Evolutionary conservation across 2,113 vertebrate genomes (phyloP).

Genomic region (Gavia stellata): DNA sequence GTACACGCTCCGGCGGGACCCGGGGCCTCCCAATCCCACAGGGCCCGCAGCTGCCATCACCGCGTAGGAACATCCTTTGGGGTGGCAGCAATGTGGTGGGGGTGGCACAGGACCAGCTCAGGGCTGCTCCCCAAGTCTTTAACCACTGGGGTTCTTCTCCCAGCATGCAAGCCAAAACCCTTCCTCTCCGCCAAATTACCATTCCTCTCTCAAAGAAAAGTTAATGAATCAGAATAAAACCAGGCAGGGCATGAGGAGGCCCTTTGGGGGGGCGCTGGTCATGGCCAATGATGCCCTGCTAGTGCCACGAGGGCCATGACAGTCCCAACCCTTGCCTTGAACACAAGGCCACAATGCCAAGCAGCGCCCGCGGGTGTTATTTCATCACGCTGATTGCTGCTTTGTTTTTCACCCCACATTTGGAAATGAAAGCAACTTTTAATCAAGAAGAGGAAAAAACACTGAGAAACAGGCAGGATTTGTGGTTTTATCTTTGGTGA

Average conservation of each 20-base stretch:
- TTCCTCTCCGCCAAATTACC: background rate
- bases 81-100: background rate
- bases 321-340: background rate
- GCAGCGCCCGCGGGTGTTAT: accelerated
- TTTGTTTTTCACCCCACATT: background rate
- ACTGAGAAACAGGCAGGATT: background rate
- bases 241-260: background rate
- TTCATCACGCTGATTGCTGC: background rate
- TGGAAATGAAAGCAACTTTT: background rate
- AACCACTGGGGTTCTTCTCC: background rate
- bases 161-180: background rate
- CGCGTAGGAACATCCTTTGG: background rate
- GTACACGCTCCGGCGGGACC: accelerated
- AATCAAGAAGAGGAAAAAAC: background rate
- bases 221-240: background rate
- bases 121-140: background rate
- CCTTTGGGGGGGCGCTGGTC: accelerated
- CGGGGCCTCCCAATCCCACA: background rate
- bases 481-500: background rate
- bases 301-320: background rate
- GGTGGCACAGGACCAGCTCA: background rate
- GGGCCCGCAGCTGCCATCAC: background rate
- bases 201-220: background rate
- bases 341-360: background rate
- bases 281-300: background rate